Evolutionary conservation across 2,113 vertebrate species (phyloP), one percentile per base, ranked within the genome.

Genomic region (Taurulus bubalis): DNA sequence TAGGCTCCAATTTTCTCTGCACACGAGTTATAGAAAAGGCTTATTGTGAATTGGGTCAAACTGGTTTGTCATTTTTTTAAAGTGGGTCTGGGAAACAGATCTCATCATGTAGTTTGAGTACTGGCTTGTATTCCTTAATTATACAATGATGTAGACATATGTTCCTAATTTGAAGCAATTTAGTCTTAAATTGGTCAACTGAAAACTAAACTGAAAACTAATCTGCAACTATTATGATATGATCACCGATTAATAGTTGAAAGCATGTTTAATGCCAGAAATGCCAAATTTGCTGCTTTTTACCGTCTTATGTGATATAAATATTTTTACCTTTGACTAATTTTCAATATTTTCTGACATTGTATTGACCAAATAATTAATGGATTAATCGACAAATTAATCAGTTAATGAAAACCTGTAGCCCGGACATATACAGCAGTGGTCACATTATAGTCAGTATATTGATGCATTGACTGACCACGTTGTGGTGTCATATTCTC

Each of bases 81-180:
- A 24, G 53, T n/a, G 53, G 53, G 53, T 26, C 53, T 56, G 53
- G n/a, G 11, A 26, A 56, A 56, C 53, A 56, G 11, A 40, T 30
- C 32, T 3, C 24, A 28, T 69, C 16, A 30, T 24, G 15, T 22
- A 26, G 36, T 49, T 79, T 28, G 6, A 36, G 49, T 24, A 7
- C 1, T 10, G 20, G 6, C 12, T 51, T 60, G 34, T 26, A 53
- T 51, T 8, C 49, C 24, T 56, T 45, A n/a, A 80, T 72, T 4
- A 38, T 32, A 22, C 22, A 80, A 20, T 24, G 1, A 16, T 42
- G 16, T 22, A 20, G n/a, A 77, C 47, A 69, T 32, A 64, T 63
- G 3, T 30, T n/a, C 1, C 3, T 28, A 78, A 59, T 67, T 65
- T 56, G 9, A 60, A 45, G 24, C 45, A 66, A 79, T 84, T 15